phyloP scores from a whole-genome alignment of 2,113 vertebrate species.

The Megalops atlanticus region DNA sequence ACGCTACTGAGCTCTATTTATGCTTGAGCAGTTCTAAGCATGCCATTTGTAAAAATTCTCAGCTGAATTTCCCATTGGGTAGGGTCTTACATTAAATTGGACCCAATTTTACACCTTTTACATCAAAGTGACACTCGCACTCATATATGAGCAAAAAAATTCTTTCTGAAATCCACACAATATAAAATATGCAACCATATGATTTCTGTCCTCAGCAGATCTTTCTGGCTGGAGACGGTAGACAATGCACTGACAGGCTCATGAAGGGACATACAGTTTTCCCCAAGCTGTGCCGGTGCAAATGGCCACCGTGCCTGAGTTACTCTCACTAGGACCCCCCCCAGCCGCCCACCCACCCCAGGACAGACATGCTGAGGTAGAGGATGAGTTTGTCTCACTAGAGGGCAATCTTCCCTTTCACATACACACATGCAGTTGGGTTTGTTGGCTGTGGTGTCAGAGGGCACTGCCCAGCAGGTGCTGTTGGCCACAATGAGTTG shows the following conservation, averaged over 20 bases:
- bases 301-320: not conserved
- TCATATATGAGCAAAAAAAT: not conserved
- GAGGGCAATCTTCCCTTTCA: conserved; percentile 73
- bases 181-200: not conserved
- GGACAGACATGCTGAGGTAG: conserved; percentile 30
- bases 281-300: not conserved
- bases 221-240: not conserved
- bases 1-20: not conserved
- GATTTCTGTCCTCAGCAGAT: not conserved
- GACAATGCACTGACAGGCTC: not conserved
- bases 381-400: conserved; percentile 60
- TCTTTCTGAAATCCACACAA: not conserved
- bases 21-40: not conserved
- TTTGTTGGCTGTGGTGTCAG: conserved; percentile 36
- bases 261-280: no score
- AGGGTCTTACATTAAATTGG: not conserved
- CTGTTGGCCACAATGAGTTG: not conserved
- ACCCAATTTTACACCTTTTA: not conserved
- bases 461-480: conserved; percentile 14
- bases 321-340: not conserved
- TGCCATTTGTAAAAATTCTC: not conserved
- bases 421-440: conserved; percentile 38
- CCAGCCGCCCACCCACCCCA: not conserved
- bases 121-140: not conserved
- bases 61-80: not conserved